phyloP scores from a whole-genome alignment of 2,113 vertebrate genomes.

The Mustela nigripes region DNA sequence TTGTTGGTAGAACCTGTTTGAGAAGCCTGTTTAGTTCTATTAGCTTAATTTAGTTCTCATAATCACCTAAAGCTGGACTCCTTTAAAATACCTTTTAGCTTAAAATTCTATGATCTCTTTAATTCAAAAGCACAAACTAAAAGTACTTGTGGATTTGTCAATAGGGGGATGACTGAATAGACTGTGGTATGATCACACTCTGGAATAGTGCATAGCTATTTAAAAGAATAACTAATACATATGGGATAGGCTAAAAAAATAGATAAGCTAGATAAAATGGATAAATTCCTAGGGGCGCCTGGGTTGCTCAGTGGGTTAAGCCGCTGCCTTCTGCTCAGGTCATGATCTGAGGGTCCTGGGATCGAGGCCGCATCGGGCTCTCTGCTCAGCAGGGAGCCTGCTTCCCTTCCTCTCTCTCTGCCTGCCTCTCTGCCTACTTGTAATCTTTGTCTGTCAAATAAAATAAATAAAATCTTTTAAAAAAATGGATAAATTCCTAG shows the following conservation, averaged over 20 bases:
- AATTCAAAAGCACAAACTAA: neutral
- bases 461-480: too few species aligned
- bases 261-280: neutral
- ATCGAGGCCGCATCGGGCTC: too few species aligned
- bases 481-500: neutral
- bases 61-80: neutral
- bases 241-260: neutral
- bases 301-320: too few species aligned
- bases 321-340: too few species aligned
- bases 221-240: neutral
- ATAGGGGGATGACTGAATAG: neutral
- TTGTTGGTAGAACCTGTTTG: neutral
- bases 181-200: neutral
- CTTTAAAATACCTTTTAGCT: neutral
- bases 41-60: neutral
- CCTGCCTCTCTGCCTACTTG: too few species aligned
- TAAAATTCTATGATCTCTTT: neutral
- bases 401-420: too few species aligned
- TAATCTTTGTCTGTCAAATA: too few species aligned
- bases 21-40: neutral
- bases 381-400: too few species aligned
- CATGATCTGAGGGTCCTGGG: too few species aligned
- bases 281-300: neutral
- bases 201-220: neutral
- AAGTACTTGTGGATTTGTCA: neutral